Conservation (phyloP, 2,113 vertebrate species). For the Colaptes auratus region DNA sequence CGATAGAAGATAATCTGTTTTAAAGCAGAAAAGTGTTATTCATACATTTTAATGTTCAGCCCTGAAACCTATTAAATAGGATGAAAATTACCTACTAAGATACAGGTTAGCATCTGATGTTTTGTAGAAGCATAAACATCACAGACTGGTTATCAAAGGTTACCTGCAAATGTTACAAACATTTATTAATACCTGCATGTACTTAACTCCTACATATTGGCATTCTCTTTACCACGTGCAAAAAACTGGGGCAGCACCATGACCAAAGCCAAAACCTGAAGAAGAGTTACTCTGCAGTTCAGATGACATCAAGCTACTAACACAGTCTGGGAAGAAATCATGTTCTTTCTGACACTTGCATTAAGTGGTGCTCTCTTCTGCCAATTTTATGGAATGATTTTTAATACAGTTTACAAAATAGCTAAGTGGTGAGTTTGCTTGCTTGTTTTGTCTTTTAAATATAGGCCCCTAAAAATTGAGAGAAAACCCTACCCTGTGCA, state of each 20-base stretch:
- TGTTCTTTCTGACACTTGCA: neutral
- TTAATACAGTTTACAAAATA: neutral
- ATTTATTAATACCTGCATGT: neutral
- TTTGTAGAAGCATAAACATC: neutral
- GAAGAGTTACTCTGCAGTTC: neutral
- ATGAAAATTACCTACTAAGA: neutral
- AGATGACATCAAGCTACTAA: neutral
- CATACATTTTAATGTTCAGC: neutral
- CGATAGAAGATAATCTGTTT: neutral
- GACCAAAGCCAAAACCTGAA: neutral
- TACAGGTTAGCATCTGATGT: neutral
- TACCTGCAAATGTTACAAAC: neutral
- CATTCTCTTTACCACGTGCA: neutral
- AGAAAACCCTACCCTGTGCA: neutral
- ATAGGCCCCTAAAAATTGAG: neutral
- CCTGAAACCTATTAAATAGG: neutral
- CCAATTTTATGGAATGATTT: no score
- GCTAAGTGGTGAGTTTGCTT: accelerated
- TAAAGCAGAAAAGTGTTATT: neutral
- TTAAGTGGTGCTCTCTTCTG: neutral
- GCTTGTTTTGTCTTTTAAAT: neutral
- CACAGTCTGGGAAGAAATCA: neutral
- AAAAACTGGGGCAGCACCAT: neutral
- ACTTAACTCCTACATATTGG: neutral
- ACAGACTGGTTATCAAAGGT: neutral